Evolutionary conservation across 2,888 invertebrate genomes (phyloP).

Genomic region (Callosobruchus maculatus): DNA sequence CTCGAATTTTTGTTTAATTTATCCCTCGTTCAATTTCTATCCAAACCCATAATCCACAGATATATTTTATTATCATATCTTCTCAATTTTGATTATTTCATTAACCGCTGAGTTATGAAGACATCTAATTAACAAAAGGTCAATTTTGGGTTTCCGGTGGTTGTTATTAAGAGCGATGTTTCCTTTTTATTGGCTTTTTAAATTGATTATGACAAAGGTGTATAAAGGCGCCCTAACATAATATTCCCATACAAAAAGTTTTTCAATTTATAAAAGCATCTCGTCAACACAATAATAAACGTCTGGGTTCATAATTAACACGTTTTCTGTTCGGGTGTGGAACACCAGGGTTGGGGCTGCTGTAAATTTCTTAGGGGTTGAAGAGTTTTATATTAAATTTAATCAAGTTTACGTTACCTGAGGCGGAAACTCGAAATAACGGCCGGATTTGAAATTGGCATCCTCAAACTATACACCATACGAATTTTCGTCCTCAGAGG

Average conservation of each 20-base stretch:
- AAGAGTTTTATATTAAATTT: too few species aligned
- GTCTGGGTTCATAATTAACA: not conserved
- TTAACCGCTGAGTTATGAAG: not conserved
- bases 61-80: too few species aligned
- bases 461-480: too few species aligned
- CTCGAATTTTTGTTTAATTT: too few species aligned
- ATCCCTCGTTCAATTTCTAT: too few species aligned
- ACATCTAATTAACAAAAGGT: not conserved
- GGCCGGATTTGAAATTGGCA: too few species aligned
- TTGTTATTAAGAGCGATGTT: not conserved
- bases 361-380: not conserved
- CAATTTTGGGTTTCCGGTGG: not conserved
- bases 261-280: not conserved
- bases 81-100: not conserved
- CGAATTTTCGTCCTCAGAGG: too few species aligned
- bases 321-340: not conserved
- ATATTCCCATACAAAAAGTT: not conserved
- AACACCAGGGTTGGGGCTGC: not conserved
- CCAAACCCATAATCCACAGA: too few species aligned
- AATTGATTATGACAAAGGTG: not conserved
- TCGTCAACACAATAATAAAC: not conserved
- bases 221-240: not conserved
- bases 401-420: too few species aligned
- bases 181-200: not conserved
- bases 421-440: too few species aligned